Conservation (phyloP, 2,888 invertebrate species). For the Drosophila helvetica region DNA sequence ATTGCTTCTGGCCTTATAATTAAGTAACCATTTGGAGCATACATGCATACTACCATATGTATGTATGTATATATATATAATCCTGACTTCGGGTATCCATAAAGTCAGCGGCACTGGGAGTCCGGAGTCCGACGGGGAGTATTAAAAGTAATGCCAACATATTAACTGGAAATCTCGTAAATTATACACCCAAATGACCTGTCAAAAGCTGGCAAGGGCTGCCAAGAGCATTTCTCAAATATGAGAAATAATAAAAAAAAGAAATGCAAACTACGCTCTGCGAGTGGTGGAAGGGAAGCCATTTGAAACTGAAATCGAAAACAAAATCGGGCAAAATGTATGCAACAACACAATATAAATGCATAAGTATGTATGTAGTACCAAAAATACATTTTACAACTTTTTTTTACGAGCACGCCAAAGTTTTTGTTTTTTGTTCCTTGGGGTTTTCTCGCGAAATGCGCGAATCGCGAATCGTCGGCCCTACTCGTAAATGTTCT, state of each 20-base stretch:
- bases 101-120: constrained; percentile 15
- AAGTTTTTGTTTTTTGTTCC: constrained; percentile 53
- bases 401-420: constrained; percentile 72
- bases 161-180: constrained; percentile 80
- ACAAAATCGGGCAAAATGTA: constrained; percentile 44
- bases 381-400: constrained; percentile 74
- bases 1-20: constrained; percentile 62
- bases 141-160: constrained; percentile 72
- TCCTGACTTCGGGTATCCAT: constrained; percentile 46
- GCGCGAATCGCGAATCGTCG: constrained; percentile 36
- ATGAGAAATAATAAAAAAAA: constrained; percentile 45
- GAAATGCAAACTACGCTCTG: constrained; percentile 52
- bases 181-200: constrained; percentile 77
- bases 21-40: constrained; percentile 54
- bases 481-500: constrained; percentile 31
- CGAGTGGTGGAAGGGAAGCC: constrained; percentile 57
- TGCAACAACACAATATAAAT: constrained; percentile 17
- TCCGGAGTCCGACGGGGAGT: constrained; percentile 28
- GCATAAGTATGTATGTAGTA: constrained; percentile 9
- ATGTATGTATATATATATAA: constrained; percentile 42
- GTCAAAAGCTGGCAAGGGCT: constrained; percentile 58
- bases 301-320: constrained; percentile 76
- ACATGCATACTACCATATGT: background rate
- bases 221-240: constrained; percentile 50
- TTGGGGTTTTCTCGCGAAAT: constrained; percentile 29